A percentile compares a stretch with the other conserved stretches of the same genome.
phyloP scores from a whole-genome alignment of 2,888 invertebrate genomes.

The Uloborus plumipes region DNA sequence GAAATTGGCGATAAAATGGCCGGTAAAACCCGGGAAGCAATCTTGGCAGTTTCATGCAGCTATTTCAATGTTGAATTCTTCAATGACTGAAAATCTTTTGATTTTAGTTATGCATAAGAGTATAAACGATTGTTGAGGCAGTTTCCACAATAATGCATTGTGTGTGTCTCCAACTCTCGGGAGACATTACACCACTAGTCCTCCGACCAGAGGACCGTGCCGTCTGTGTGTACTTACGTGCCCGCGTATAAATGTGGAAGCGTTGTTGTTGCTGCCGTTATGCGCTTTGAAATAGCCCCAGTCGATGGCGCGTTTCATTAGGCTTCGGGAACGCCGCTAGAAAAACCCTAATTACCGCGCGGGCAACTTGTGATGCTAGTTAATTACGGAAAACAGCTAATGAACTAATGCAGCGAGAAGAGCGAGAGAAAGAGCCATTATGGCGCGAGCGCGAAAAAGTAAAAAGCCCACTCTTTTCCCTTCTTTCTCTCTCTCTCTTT shows the following conservation, averaged over 20 bases:
- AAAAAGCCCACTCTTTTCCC: constrained; percentile 41
- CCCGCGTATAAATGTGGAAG: constrained; percentile 35
- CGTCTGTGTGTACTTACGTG: constrained; percentile 31
- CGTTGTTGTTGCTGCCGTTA: constrained; percentile 48
- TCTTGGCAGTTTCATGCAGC: no score
- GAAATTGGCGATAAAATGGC: no score
- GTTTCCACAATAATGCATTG: no score
- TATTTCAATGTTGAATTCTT: no score
- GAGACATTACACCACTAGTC: constrained; percentile 36
- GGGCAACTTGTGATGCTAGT: constrained; percentile 59
- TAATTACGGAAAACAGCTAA: constrained; percentile 62
- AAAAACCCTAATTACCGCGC: constrained; percentile 63
- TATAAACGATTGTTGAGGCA: no score
- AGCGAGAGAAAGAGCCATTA: constrained; percentile 54
- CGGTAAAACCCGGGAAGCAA: no score
- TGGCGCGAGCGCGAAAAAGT: constrained; percentile 39
- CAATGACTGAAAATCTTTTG: no score
- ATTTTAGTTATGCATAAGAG: no score
- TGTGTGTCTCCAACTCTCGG: no score
- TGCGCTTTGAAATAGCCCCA: constrained; percentile 46
- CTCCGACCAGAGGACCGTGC: constrained; percentile 1
- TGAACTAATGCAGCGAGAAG: constrained; percentile 60
- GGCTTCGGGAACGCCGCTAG: constrained; percentile 26
- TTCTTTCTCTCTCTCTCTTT: constrained; percentile 18
- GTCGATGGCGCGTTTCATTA: constrained; percentile 64